Evolutionary conservation across 2,113 vertebrate species (phyloP), one percentile per base, ranked within the genome.

Genomic region (Guaruba guarouba): DNA sequence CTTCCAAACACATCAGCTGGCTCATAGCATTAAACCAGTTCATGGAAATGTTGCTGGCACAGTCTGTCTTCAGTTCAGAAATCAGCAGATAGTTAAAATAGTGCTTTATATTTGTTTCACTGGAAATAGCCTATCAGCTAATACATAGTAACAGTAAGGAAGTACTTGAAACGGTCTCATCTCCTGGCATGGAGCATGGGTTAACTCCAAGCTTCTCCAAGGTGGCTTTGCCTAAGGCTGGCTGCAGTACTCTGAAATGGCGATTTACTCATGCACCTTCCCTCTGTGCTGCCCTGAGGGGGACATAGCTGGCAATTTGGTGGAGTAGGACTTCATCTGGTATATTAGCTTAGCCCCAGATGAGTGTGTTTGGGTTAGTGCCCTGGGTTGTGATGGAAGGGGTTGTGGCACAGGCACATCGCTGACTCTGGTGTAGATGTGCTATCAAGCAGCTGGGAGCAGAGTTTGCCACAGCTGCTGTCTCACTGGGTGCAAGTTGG

Each of bases 251-350:
- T 61, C 73, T 46, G 71, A 28, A 55, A 31, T 4, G 4, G 49
- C 37, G 23, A 31, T 68, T 54, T 81, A 24, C 37, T 64, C 55
- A 15, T 62, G 13, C 66, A 28, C 29, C 43, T 75, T 54, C 28
- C 29, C 19, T 22, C 35, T 37, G n/a, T 33, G 88, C 5, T 39
- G 57, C 39, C 70, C 52, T n/a, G 70, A 88, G 29, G 22, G 25
- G 35, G 12, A 7, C 1, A 0, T 4, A n/a, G 55, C 43, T 81
- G 78, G 28, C 49, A 82, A 5, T 37, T 74, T 1, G 9, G 6
- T 74, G 46, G 31, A 61, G 46, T 37, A 71, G 62, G 24, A 7
- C 59, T 82, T 73, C n/a, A 43, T 37, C 39, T 67, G 75, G 5
- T 1, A 0, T 9, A 5, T 29, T 44, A 41, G 22, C 62, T 46